Conservation (phyloP, 2,113 vertebrate species). For the Grallaria varia region DNA sequence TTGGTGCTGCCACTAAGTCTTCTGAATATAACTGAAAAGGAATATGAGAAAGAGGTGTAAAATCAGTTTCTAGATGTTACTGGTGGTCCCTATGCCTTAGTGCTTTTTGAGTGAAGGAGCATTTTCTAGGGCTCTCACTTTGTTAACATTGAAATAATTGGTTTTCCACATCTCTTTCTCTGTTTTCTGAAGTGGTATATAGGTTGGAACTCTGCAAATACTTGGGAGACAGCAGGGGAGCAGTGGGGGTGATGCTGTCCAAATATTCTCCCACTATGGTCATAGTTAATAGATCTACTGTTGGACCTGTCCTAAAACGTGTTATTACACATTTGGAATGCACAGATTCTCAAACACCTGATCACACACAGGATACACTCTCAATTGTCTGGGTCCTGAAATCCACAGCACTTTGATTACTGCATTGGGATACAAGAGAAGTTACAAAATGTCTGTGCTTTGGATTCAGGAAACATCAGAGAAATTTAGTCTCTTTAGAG, state of each 20-base stretch:
- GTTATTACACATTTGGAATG: not conserved
- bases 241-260: not conserved
- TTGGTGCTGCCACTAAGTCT: not conserved
- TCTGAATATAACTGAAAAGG: not conserved
- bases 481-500: not conserved
- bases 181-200: not conserved
- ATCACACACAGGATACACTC: not conserved
- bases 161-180: not conserved
- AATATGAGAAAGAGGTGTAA: not conserved
- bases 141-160: not conserved
- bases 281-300: not conserved
- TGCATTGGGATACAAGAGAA: not conserved
- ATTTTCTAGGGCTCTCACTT: not conserved
- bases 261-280: not conserved
- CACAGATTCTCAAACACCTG: not conserved
- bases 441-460: not conserved
- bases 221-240: not conserved
- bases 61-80: not conserved
- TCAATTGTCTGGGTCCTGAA: not conserved
- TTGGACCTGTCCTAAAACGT: not conserved
- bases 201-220: not conserved
- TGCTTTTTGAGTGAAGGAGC: not conserved
- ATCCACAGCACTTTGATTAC: not conserved
- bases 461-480: not conserved
- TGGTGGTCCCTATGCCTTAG: not conserved